Evolutionary conservation across 2,797 vertebrate genomes (phyloP), one percentile per base, ranked within the genome.

Genomic region (Schizopygopsis malacanthus): DNA sequence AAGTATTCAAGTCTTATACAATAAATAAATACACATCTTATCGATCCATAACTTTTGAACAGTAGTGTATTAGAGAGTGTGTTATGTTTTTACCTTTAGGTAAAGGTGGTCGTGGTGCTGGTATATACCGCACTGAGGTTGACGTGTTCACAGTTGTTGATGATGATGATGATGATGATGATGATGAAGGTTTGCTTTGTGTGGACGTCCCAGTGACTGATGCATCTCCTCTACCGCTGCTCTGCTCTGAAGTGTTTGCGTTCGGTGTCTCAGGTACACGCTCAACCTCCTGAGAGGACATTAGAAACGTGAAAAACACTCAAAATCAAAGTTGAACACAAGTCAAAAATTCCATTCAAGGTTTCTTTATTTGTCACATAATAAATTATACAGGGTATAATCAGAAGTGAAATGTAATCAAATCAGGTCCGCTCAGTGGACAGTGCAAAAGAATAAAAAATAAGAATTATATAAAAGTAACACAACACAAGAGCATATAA

Each of bases 71-170:
- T 7, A 33, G 9, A 63, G 52, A 61, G 47, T 33, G 59, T 54
- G 20, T 81, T 39, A 6, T 33, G 61, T 59, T 18, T 80, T 71
- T 93, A 96, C 95, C 95, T 95, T 94, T 93, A 73, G 95, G 95
- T 47, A 94, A 94, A 52, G 90, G 86, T 12, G 93, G 94, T 75
- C 81, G 90, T 4, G 87, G 84, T 10, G 84, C 67, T 50, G 94
- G 91, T 4, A 90, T 89, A 8, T 87, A 61, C 47, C 90, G 86
- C 15, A 91, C 85, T 22, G 94, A 89, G 80, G 91, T 72, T 65
- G 79, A 83, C n/a, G 73, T 91, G 69, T 37, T 76, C 3, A 87
- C 91, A 79, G 89, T 77, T 2, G 92, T 90, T 4, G 92, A 91
- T 43, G 43, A 10, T 43, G 41, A 41, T 41, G 6, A 7, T 4